Conservation (phyloP, 2,888 invertebrate species). For the Leptopilina drosophilae region DNA sequence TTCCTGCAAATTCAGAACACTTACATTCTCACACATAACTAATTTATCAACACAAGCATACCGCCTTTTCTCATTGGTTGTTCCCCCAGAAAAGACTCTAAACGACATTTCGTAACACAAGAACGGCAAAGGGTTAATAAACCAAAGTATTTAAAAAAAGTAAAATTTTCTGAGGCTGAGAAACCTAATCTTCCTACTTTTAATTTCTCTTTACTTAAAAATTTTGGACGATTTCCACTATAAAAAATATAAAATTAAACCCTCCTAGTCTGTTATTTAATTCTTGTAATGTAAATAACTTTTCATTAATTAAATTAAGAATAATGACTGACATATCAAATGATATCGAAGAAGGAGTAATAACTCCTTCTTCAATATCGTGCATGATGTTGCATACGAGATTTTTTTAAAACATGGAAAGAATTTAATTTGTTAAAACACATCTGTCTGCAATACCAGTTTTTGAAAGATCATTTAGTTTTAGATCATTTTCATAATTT, state of each 20-base stretch:
- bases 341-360: too few species aligned
- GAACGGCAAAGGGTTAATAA: too few species aligned
- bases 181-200: not conserved
- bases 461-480: constrained; percentile 38
- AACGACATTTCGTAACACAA: too few species aligned
- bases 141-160: not conserved
- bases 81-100: too few species aligned
- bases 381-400: constrained; percentile 48
- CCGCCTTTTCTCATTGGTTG: too few species aligned
- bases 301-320: too few species aligned
- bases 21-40: too few species aligned
- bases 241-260: constrained; percentile 39
- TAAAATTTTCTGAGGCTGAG: not conserved
- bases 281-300: constrained; percentile 20
- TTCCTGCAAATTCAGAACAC: too few species aligned
- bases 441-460: constrained; percentile 48
- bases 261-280: constrained; percentile 38
- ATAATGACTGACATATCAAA: constrained; percentile 37
- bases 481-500: too few species aligned
- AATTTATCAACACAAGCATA: too few species aligned
- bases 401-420: constrained; percentile 46
- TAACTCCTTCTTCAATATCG: constrained; percentile 43
- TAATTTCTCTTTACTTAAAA: constrained; percentile 43
- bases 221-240: constrained; percentile 12
- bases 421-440: constrained; percentile 45